Percentiles rank a stretch among this genome's conserved stretches.
Evolutionary conservation across 2,797 vertebrate species (phyloP).

Genomic region (Furcifer pardalis): DNA sequence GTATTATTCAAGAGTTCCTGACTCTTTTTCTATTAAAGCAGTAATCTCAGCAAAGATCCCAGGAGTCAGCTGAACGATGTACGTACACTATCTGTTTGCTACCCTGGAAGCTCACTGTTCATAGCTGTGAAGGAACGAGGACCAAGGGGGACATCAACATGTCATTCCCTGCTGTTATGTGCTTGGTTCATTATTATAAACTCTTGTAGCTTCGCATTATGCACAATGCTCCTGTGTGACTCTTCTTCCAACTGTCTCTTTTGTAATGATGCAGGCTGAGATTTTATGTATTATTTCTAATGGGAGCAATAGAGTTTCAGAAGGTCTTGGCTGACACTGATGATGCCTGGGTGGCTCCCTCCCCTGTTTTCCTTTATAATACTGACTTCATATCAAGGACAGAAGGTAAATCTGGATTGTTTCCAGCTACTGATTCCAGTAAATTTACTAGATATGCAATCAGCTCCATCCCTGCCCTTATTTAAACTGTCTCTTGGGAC

Average conservation of each 20-base stretch:
- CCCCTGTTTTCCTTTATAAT: slow-evolving; percentile 25
- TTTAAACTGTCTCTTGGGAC: slow-evolving; percentile 61
- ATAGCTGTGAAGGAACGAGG: neutral
- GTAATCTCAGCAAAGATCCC: neutral
- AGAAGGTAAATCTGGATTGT: slow-evolving; percentile 62
- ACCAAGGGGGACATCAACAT: slow-evolving; percentile 2
- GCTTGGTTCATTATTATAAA: slow-evolving; percentile 6
- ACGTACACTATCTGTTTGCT: neutral
- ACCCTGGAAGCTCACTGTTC: slow-evolving; percentile 16
- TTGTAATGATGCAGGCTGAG: slow-evolving; percentile 26
- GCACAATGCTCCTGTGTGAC: neutral
- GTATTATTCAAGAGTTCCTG: neutral
- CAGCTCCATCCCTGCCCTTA: slow-evolving; percentile 50
- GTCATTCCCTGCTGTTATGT: slow-evolving; percentile 15
- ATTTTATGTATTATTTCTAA: slow-evolving; percentile 27
- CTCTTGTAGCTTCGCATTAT: slow-evolving; percentile 28
- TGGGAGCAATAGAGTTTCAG: slow-evolving; percentile 40
- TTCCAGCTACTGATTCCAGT: slow-evolving; percentile 59
- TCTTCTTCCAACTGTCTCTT: slow-evolving; percentile 34
- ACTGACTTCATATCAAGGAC: slow-evolving; percentile 49
- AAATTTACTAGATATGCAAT: slow-evolving; percentile 59
- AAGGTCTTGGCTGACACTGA: slow-evolving; percentile 39
- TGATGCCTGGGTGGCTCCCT: neutral
- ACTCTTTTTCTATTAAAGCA: slow-evolving; percentile 2
- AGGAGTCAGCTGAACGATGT: neutral